Evolutionary conservation across 2,797 vertebrate genomes (phyloP), one percentile per base, ranked within the genome.

Genomic region (Monodelphis domestica): DNA sequence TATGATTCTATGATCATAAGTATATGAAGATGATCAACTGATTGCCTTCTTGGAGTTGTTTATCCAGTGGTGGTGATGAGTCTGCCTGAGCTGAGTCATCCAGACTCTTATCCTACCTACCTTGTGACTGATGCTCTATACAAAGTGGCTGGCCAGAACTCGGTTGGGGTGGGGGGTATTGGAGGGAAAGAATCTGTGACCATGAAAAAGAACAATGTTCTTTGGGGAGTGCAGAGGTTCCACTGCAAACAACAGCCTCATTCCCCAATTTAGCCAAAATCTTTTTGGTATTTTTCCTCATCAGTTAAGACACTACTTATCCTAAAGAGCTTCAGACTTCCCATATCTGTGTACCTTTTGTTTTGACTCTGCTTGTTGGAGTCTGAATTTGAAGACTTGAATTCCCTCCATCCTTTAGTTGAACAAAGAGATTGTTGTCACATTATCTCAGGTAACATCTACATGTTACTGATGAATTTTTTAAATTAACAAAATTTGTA

Each of bases 401-500:
- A 3, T 59, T 51, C 2, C 70, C 89, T 59, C 95, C 0, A 54
- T 0, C 3, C 28, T 88, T 29, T 90, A 89, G 17, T 88, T 54
- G 45, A 17, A 30, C 17, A 96, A 92, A 24, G 89, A 87, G 52
- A 56, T 21, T 87, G 17, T 45, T 89, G 54, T 52, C 17, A 45
- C 59, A 9, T 52, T n/a, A 56, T 91, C 54, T 95, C 90, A 89
- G 54, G n/a, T n/a, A 91, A 93, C 30, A 11, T 28, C 53, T 55
- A 0, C 12, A 89, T 89, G 24, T 17, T 89, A 12, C 54, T 93
- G 17, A 59, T 84, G 30, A 28, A 38, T 50, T 94, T n/a, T n/a
- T n/a, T n/a, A n/a, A n/a, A n/a, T n/a, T n/a, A n/a, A n/a, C n/a
- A n/a, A n/a, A n/a, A n/a, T n/a, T n/a, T n/a, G n/a, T n/a, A n/a